These are phyloP conservation scores for Zaprionus taronus DNA, from an alignment of 1,140 invertebrate species.

Conservation along the genomic window DNA sequence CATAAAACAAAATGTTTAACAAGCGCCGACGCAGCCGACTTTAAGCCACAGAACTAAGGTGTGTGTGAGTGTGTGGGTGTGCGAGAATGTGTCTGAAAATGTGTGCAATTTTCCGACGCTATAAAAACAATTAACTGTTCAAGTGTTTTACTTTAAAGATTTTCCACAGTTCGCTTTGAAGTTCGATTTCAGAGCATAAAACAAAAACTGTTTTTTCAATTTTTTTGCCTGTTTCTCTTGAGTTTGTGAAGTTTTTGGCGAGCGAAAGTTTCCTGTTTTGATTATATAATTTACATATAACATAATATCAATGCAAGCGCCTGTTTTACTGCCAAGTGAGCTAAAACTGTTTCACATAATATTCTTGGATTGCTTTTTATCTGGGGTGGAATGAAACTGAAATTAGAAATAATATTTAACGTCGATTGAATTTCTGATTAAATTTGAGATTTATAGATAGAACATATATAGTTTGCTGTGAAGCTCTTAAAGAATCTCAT, in stretches of 20 bases:
- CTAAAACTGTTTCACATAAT: not conserved
- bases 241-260: not conserved
- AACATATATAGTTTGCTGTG: not conserved
- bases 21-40: constrained; percentile 37
- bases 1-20: not conserved
- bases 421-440: not conserved
- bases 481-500: no score
- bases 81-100: not conserved
- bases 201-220: not conserved
- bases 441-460: not conserved
- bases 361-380: not conserved
- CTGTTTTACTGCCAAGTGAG: not conserved
- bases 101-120: not conserved
- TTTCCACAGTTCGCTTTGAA: constrained; percentile 1
- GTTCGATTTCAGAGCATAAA: not conserved
- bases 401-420: not conserved
- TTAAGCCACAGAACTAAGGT: constrained; percentile 10
- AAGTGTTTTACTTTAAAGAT: not conserved
- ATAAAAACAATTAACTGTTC: not conserved
- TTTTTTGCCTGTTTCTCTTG: constrained; percentile 1
- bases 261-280: not conserved
- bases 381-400: not conserved
- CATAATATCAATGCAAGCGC: not conserved
- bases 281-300: constrained; percentile 2
- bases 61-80: constrained; percentile 8